Evolutionary conservation across 2,797 vertebrate species (phyloP), one percentile per base, ranked within the genome.

Genomic region (Neostethus bicornis): DNA sequence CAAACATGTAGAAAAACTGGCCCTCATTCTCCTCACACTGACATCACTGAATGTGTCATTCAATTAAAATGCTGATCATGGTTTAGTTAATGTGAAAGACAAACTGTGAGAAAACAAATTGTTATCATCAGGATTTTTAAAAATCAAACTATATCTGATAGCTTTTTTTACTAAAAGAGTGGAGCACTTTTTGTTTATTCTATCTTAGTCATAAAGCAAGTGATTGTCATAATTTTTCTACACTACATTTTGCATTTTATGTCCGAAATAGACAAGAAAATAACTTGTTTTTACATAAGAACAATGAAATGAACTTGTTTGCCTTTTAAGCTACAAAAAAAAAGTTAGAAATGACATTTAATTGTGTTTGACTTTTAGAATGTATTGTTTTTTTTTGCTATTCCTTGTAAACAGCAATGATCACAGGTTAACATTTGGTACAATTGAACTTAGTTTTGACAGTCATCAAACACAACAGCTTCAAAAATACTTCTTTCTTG

Each of bases 91-190:
- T 14, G 34, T 37, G 24, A 4, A 6, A 32, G 43, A 41, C n/a
- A 24, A 11, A 14, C 19, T 21, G 31, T 8, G 38, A 0, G 41
- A n/a, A 35, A 39, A 1, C n/a, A 75, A 61, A 47, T 34, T 76
- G 67, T 75, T 82, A 81, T 56, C 79, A 85, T 38, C 71, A 84
- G 82, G 75, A 64, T n/a, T n/a, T n/a, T n/a, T n/a, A n/a, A n/a
- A n/a, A n/a, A n/a, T n/a, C n/a, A n/a, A n/a, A n/a, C n/a, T n/a
- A n/a, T n/a, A n/a, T n/a, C n/a, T n/a, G n/a, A n/a, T 17, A 58
- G 39, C 55, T 20, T 19, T 52, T 20, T 16, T 23, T 11, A 39
- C 5, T 3, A 11, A 0, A 12, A 9, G 7, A 4, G 35, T 8
- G 4, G 2, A 21, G 3, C 19, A 19, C n/a, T n/a, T 14, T 9